phyloP scores from a whole-genome alignment of 2,113 vertebrate genomes.

The Polypterus bichir region DNA sequence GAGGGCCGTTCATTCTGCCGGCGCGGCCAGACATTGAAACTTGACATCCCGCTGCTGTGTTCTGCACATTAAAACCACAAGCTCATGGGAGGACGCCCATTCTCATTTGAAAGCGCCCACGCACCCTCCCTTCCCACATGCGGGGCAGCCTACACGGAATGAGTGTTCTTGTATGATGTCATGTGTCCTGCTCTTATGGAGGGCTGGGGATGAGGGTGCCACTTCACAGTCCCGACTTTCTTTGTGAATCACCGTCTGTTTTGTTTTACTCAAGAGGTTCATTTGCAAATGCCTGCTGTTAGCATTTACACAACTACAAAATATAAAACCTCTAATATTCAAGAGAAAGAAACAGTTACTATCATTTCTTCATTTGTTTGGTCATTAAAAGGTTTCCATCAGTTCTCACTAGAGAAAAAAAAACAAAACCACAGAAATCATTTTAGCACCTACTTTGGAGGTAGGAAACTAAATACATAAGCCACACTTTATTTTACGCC shows the following conservation, averaged over 20 bases:
- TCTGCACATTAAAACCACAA: slow-evolving; percentile 41
- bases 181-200: slow-evolving; percentile 17
- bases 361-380: no score
- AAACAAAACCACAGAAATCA: no score
- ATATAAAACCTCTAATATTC: no score
- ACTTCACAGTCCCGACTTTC: slow-evolving; percentile 7
- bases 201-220: no score
- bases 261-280: background rate
- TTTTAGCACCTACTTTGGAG: no score
- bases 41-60: slow-evolving; percentile 28
- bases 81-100: slow-evolving; percentile 27
- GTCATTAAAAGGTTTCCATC: no score
- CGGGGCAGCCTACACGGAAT: slow-evolving; percentile 25
- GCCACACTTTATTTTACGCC: no score
- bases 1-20: slow-evolving; percentile 10
- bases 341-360: no score
- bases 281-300: no score
- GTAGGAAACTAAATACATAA: no score
- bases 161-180: slow-evolving; percentile 44
- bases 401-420: no score
- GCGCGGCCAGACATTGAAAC: slow-evolving; percentile 26
- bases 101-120: slow-evolving; percentile 19
- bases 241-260: slow-evolving; percentile 7
- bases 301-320: no score
- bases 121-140: slow-evolving; percentile 26